Percentiles rank a stretch among this genome's conserved stretches.
phyloP scores from a whole-genome alignment of 2,797 vertebrate genomes.

The Xyrichtys novacula region DNA sequence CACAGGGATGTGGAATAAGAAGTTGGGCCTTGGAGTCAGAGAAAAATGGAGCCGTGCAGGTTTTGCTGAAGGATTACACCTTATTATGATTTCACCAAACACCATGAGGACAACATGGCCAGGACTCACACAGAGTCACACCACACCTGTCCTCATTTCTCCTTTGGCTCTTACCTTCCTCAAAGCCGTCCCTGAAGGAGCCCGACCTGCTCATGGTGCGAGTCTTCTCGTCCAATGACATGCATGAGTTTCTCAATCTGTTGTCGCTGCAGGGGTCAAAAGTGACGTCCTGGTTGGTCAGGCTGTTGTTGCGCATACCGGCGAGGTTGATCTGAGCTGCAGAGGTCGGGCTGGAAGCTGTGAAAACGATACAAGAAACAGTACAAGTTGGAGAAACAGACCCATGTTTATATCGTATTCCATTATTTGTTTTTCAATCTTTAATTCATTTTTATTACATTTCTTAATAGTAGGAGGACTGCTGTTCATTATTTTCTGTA shows the following conservation, averaged over 20 bases:
- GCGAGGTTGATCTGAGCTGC: slow-evolving; percentile 91
- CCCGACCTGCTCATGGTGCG: slow-evolving; percentile 97
- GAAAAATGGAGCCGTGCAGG: slow-evolving; percentile 5
- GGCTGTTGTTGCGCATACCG: slow-evolving; percentile 91
- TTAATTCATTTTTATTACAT: too few species aligned
- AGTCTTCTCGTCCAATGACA: slow-evolving; percentile 97
- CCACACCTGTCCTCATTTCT: not conserved
- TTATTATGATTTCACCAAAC: slow-evolving; percentile 37
- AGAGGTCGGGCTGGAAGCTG: slow-evolving; percentile 93
- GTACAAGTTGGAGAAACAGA: too few species aligned
- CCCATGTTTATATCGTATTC: too few species aligned
- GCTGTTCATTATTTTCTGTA: too few species aligned
- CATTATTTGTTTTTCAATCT: too few species aligned
- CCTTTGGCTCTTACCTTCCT: slow-evolving; percentile 90
- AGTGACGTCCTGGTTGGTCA: slow-evolving; percentile 91
- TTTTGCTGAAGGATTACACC: slow-evolving; percentile 37
- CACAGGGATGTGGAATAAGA: slow-evolving; percentile 26
- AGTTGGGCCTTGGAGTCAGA: slow-evolving; percentile 5
- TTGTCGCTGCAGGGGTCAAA: slow-evolving; percentile 89
- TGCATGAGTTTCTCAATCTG: slow-evolving; percentile 95
- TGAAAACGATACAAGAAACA: not conserved
- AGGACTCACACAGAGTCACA: slow-evolving; percentile 9
- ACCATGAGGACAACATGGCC: slow-evolving; percentile 3
- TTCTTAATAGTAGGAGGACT: too few species aligned
- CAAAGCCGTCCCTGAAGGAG: slow-evolving; percentile 97